Conservation (phyloP, 2,797 vertebrate species). For the Sebastes oblongus region DNA sequence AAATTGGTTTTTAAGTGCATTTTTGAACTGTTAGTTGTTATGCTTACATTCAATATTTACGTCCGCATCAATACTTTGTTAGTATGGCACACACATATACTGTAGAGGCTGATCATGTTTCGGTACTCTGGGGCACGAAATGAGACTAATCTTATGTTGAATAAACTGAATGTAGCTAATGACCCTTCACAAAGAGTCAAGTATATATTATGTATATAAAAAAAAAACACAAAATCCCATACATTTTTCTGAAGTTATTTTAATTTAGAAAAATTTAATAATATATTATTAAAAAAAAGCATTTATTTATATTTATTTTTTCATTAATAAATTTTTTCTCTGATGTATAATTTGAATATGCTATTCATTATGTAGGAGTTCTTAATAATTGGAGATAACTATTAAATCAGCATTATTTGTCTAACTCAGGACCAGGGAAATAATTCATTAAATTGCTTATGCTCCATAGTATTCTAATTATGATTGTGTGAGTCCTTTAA, state of each 20-base stretch:
- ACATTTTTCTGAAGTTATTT: not conserved
- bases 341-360: not conserved
- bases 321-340: not conserved
- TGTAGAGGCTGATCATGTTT: not conserved
- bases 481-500: constrained; percentile 43
- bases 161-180: not conserved
- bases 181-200: not conserved
- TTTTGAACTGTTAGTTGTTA: not conserved
- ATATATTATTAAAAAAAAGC: not conserved
- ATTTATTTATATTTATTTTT: not conserved
- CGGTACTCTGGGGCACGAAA: not conserved
- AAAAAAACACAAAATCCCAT: not conserved
- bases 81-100: not conserved
- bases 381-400: not conserved
- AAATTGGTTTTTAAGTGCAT: not conserved
- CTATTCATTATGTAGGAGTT: not conserved
- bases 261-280: not conserved
- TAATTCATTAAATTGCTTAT: constrained; percentile 43
- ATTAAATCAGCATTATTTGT: constrained; percentile 16
- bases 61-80: not conserved
- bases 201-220: not conserved
- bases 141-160: not conserved
- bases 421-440: constrained; percentile 6
- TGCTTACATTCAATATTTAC: not conserved
- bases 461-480: constrained; percentile 39